Evolutionary conservation across 2,797 vertebrate genomes (phyloP).

Genomic region (Heteromormyrus szaboi): DNA sequence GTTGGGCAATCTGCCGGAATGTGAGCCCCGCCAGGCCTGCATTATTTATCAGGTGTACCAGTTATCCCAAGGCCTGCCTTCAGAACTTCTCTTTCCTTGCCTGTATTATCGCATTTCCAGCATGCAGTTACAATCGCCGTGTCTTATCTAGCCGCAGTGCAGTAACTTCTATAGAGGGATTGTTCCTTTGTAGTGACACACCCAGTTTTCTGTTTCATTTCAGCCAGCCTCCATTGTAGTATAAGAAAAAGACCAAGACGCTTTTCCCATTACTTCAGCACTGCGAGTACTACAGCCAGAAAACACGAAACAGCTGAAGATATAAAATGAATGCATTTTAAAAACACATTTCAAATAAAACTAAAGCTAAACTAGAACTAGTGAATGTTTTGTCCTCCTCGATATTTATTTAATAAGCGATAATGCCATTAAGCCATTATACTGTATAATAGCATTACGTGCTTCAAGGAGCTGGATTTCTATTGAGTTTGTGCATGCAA

Average conservation of each 20-base stretch:
- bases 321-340: neutral
- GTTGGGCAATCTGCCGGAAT: neutral
- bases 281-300: neutral
- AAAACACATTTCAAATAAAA: neutral
- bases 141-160: neutral
- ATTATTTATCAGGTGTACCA: constrained; percentile 1
- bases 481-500: neutral
- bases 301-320: neutral
- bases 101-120: neutral
- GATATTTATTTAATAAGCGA: neutral
- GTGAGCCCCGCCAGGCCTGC: neutral
- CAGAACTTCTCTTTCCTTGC: neutral
- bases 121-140: neutral
- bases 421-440: neutral
- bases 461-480: neutral
- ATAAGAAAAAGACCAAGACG: neutral
- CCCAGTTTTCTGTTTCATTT: neutral
- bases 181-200: neutral
- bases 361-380: neutral
- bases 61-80: neutral
- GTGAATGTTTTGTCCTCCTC: neutral
- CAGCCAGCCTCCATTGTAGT: neutral
- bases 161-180: neutral
- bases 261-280: neutral
- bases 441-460: neutral